A percentile compares a stretch with the other conserved stretches of the same genome.
Conservation (phyloP, 2,888 invertebrate species). For the Elegia similella region DNA sequence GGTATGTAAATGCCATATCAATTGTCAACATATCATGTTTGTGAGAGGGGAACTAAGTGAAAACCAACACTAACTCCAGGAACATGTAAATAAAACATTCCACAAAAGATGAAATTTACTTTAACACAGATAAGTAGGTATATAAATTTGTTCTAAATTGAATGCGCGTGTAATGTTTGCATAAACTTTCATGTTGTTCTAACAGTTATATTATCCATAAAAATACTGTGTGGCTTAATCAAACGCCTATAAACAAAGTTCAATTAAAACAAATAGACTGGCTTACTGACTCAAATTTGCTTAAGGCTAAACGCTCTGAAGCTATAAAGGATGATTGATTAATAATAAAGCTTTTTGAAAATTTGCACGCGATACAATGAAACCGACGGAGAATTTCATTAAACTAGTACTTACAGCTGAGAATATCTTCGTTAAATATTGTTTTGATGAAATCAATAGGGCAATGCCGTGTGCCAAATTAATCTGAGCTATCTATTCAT, state of each 20-base stretch:
- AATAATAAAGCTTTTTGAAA: conserved; percentile 30
- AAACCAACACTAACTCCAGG: too few relatives aligned
- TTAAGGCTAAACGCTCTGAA: background rate
- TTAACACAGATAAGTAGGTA: background rate
- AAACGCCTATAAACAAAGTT: background rate
- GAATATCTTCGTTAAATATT: background rate
- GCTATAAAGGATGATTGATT: conserved; percentile 5
- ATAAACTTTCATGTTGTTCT: background rate
- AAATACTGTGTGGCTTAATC: background rate
- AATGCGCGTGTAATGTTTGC: background rate
- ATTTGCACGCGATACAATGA: conserved; percentile 41
- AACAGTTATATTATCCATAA: background rate
- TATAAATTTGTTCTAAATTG: background rate
- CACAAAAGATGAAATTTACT: background rate
- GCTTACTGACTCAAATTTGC: conserved; percentile 3
- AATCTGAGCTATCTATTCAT: conserved; percentile 51
- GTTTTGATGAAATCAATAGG: conserved; percentile 36
- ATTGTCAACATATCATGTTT: too few relatives aligned
- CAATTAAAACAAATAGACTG: conserved; percentile 3
- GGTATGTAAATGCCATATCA: too few relatives aligned
- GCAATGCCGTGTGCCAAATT: conserved; percentile 47
- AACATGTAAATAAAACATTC: background rate
- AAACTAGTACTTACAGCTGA: background rate
- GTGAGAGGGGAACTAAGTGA: too few relatives aligned
- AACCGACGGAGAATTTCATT: background rate